Conservation (phyloP, 2,113 vertebrate species). For the Sialia sialis region DNA sequence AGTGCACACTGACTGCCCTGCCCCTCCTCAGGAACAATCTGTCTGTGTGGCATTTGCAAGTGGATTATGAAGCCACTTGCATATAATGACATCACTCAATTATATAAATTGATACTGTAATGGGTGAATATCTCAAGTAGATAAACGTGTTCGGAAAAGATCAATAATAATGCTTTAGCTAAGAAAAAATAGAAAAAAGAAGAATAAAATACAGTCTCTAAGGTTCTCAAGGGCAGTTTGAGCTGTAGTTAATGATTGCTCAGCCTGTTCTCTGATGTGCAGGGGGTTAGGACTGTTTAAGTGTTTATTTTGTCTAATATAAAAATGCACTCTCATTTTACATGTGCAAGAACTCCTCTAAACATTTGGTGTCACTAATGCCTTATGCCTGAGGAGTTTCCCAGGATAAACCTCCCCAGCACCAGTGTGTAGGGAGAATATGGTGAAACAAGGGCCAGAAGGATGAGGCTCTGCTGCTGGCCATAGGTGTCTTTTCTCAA, state of each 20-base stretch:
- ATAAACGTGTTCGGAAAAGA: neutral
- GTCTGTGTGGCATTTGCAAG: neutral
- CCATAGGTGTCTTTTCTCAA: neutral
- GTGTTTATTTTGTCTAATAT: neutral
- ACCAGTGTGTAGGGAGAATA: too few relatives aligned
- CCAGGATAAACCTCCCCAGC: neutral
- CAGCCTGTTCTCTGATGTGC: neutral
- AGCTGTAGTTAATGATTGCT: neutral
- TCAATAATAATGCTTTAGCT: neutral
- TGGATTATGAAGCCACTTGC: neutral
- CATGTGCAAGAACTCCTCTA: neutral
- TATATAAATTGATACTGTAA: neutral
- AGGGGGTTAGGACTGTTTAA: neutral
- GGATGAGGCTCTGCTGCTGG: neutral
- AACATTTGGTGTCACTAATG: conserved; percentile 39
- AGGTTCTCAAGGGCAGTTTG: neutral
- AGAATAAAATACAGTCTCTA: accelerated
- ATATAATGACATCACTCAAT: neutral
- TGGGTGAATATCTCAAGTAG: neutral
- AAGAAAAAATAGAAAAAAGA: neutral
- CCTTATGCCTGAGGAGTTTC: neutral
- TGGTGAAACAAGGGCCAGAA: neutral
- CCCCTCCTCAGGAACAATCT: neutral
- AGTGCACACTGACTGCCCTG: neutral
- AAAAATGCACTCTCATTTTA: neutral